Percentiles rank a stretch among this genome's conserved stretches.
phyloP scores from a whole-genome alignment of 2,888 invertebrate genomes.

The Eristalis intricaria region DNA sequence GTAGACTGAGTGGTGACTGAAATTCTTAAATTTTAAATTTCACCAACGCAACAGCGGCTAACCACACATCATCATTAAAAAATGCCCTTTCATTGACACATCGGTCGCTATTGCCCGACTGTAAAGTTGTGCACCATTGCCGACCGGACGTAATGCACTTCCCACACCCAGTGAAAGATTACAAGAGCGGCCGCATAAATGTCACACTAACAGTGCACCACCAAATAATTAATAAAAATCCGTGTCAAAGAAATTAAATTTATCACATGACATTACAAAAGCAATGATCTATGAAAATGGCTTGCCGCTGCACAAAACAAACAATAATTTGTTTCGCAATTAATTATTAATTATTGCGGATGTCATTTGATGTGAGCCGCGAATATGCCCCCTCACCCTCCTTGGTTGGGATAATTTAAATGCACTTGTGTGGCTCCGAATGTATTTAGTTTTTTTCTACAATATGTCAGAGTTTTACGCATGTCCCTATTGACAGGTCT shows the following conservation, averaged over 20 bases:
- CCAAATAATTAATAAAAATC: slow-evolving; percentile 25
- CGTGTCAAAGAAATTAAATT: slow-evolving; percentile 26
- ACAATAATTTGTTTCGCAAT: slow-evolving; percentile 20
- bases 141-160: background rate
- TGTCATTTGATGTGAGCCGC: background rate
- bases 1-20: too few species aligned
- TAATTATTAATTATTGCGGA: slow-evolving; percentile 2
- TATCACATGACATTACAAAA: slow-evolving; percentile 16
- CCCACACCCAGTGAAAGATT: background rate
- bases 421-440: background rate
- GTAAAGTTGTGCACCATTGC: background rate
- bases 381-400: background rate
- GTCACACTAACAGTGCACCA: background rate
- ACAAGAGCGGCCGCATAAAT: background rate
- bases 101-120: too few species aligned
- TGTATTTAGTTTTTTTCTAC: background rate
- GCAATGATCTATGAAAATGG: slow-evolving; percentile 53
- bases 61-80: too few species aligned
- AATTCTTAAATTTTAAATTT: too few species aligned
- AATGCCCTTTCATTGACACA: too few species aligned
- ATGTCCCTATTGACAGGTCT: background rate
- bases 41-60: too few species aligned
- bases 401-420: background rate
- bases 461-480: background rate
- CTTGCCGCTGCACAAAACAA: slow-evolving; percentile 48